These are phyloP conservation scores for Bergia puertoricense DNA, from an alignment of 92 coral and sea anemone species.

Conservation along the genomic window DNA sequence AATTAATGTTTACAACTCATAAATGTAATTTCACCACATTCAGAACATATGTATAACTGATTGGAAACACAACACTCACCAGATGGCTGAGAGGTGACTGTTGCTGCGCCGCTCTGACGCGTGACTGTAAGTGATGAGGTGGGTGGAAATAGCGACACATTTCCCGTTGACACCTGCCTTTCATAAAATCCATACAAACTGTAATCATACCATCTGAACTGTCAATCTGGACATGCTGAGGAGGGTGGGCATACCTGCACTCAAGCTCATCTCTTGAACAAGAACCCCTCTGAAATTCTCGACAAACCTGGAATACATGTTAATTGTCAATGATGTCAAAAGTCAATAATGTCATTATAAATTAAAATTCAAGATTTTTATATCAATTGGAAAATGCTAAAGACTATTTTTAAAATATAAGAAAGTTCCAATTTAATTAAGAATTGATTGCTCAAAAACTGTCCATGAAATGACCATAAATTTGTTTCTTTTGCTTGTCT, in stretches of 20 bases:
- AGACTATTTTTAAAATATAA: no score
- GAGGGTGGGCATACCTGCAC: slow-evolving; percentile 95
- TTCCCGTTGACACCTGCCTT: slow-evolving; percentile 93
- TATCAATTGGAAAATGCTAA: no score
- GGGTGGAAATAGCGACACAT: slow-evolving; percentile 97
- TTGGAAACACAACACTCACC: slow-evolving; percentile 18
- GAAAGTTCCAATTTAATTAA: no score
- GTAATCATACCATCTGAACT: slow-evolving; percentile 90
- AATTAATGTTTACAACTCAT: not conserved
- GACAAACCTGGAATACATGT: slow-evolving; percentile 73
- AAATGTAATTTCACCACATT: not conserved
- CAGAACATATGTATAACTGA: not conserved
- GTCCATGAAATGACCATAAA: no score
- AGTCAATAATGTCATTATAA: no score
- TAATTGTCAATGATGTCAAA: no score
- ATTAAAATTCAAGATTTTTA: no score
- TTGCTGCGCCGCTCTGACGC: slow-evolving; percentile 89
- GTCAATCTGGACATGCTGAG: slow-evolving; percentile 80
- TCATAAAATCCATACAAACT: slow-evolving; percentile 98
- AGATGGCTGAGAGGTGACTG: slow-evolving; percentile 54
- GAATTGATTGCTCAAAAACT: no score
- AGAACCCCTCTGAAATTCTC: slow-evolving; percentile 88
- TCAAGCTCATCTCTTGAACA: slow-evolving; percentile 88
- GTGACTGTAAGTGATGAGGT: slow-evolving; percentile 91
- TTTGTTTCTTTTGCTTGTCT: no score